Base-by-base conservation (phyloP, 2,797 vertebrate species). In the Rhabdophis nuchalis region DNA sequence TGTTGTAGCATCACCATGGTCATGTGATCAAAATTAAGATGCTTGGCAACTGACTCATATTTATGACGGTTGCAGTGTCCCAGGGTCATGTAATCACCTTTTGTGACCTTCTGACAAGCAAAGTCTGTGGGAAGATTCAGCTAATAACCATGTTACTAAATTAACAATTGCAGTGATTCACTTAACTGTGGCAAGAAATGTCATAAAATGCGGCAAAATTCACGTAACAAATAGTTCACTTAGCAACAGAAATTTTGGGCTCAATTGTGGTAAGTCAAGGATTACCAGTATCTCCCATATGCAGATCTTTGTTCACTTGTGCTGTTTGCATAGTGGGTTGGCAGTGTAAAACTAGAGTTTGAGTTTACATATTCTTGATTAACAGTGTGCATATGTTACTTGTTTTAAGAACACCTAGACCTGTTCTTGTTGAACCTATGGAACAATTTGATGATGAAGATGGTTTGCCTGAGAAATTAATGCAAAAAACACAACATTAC, bases 361-460 rank as follows among this genome's bases (percentile, higher is more conserved):
- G 53, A 52, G 72, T 61, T 90, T 60, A 61, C 1, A 25, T 52
- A 23, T 58, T 86, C n/a, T 36, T 72, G 18, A 12, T 68, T 89
- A 85, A 85, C 27, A 50, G 50, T 82, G 86, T 88, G 5, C 36
- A 46, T 85, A 12, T 85, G 18, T 82, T 64, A 27, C n/a, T 29
- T 56, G 9, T 29, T 52, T 96, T 68, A 89, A 99, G 99, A 89
- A 99, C 99, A 16, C 99, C 99, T 60, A 98, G 99, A 94, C 99
- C 99, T 85, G 99, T 98, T 94, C 98, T 99, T 94, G 98, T 99
- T 91, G 99, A 99, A 95, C 99, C 99, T 10, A 98, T 98, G 94
- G 99, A 99, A 91, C 99, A 99, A 92, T 98, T 98, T 96, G 99
- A 99, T 95, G 98, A 99, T 93, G 99, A 99, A 96, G 99, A 99